Conservation (phyloP, 2,888 invertebrate species). For the Netelia fuscicornis region DNA sequence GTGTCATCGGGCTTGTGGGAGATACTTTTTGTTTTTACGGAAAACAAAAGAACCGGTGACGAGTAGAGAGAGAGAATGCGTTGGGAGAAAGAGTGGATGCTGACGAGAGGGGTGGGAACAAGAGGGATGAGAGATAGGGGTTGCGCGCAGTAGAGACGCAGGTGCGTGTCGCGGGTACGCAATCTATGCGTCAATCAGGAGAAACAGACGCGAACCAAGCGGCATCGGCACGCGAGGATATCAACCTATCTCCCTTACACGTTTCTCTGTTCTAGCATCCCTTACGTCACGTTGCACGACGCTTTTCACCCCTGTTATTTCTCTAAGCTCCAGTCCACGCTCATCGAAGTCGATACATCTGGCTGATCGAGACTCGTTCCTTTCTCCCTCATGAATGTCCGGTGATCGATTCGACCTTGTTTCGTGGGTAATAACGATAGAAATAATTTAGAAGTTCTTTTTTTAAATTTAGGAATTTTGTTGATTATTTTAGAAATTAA, state of each 20-base stretch:
- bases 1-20: not conserved
- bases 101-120: not conserved
- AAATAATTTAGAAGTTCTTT: too few species aligned
- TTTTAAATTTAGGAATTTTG: too few species aligned
- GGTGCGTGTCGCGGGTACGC: constrained; percentile 79
- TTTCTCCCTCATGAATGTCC: constrained; percentile 4
- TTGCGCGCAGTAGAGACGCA: constrained; percentile 73
- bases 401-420: constrained; percentile 33
- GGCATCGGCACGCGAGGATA: constrained; percentile 65
- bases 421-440: not conserved
- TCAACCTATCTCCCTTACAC: constrained; percentile 58
- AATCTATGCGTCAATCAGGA: constrained; percentile 82
- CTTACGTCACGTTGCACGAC: constrained; percentile 51
- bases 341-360: constrained; percentile 34
- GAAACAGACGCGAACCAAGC: constrained; percentile 78
- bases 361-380: constrained; percentile 13
- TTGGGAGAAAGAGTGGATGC: constrained; percentile 15
- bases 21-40: not conserved
- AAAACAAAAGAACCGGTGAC: constrained; percentile 19
- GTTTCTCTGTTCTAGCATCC: constrained; percentile 21
- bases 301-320: constrained; percentile 33
- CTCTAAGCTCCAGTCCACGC: constrained; percentile 17
- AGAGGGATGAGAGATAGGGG: constrained; percentile 41
- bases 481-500: too few species aligned
- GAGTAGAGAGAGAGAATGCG: constrained; percentile 19